Base-by-base conservation (phyloP, 2,797 vertebrate species). In the Myotis pilosus region DNA sequence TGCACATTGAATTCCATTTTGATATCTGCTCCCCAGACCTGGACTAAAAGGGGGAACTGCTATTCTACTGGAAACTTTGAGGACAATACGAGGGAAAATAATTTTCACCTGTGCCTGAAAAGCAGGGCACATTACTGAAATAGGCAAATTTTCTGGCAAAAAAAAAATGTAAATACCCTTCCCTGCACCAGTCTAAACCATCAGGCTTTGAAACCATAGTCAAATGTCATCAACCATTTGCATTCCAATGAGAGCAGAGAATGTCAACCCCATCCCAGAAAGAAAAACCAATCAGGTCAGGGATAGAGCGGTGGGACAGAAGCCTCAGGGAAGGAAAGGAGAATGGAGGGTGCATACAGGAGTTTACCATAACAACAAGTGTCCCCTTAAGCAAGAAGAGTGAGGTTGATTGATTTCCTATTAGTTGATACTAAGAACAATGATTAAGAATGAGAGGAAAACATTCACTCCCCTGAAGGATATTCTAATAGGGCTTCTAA, bases 391-490 rank as follows among this genome's bases (percentile, higher is more conserved):
- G 96, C 93, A 95, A 96, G 71, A 92, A 81, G 75, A 95, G 51
- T 91, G 81, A 95, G 82, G 79, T 92, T 95, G 94, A 93, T 95
- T 95, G 95, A 92, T 96, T 96, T 94, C 72, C 60, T 96, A 87
- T 96, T 96, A 87, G 85, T 92, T 60, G 75, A 89, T 96, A 28
- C 76, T 91, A 93, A 96, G 92, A 97, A 91, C 85, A 96, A 95
- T 96, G 94, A 96, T 96, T 97, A 97, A 95, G 53, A 95, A 93
- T 33, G 79, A 97, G 90, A 93, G n/a, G 68, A 86, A 93, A 94
- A 90, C 84, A 95, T 36, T 30, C 5, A 55, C 11, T 92, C 60
- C 85, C 93, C 85, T 17, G 82, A 96, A 95, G 94, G 93, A 96
- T 55, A 93, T 81, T 96, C 71, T 85, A 94, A 94, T 90, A 85